A percentile compares a stretch with the other conserved stretches of the same genome.
phyloP scores from a whole-genome alignment of 2,113 vertebrate species.

The Callipepla californica region DNA sequence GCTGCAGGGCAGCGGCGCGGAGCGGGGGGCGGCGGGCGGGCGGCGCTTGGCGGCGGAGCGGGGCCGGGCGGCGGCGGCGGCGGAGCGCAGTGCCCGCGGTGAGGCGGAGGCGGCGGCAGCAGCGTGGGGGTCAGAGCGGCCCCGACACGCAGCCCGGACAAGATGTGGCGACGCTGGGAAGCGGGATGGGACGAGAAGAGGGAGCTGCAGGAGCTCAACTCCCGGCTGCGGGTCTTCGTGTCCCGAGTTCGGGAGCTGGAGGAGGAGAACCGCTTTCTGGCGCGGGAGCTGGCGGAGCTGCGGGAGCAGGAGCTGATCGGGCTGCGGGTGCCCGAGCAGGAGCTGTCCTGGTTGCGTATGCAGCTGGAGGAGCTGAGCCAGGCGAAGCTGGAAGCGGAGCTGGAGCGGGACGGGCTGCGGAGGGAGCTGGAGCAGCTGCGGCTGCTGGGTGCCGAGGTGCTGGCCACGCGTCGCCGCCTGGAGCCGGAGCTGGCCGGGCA shows the following conservation, averaged over 20 bases:
- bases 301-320: constrained; percentile 71
- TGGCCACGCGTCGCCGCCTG: constrained; percentile 68
- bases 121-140: neutral
- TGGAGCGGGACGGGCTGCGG: constrained; percentile 63
- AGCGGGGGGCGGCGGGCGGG: neutral
- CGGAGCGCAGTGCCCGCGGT: too few relatives aligned
- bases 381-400: constrained; percentile 64
- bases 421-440: constrained; percentile 62
- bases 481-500: constrained; percentile 81
- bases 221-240: constrained; percentile 87
- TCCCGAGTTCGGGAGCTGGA: constrained; percentile 88
- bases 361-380: constrained; percentile 59
- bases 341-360: constrained; percentile 76
- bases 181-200: constrained; percentile 42
- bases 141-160: neutral
- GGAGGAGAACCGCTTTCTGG: constrained; percentile 75
- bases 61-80: neutral
- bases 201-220: constrained; percentile 82
- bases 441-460: constrained; percentile 51
- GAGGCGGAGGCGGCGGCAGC: neutral
- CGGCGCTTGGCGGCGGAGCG: neutral
- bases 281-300: constrained; percentile 75
- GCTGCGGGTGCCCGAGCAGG: constrained; percentile 59
- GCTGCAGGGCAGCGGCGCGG: neutral
- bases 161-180: constrained; percentile 27